Evolutionary conservation across 2,797 vertebrate genomes (phyloP).

Genomic region (Oophaga sylvatica): DNA sequence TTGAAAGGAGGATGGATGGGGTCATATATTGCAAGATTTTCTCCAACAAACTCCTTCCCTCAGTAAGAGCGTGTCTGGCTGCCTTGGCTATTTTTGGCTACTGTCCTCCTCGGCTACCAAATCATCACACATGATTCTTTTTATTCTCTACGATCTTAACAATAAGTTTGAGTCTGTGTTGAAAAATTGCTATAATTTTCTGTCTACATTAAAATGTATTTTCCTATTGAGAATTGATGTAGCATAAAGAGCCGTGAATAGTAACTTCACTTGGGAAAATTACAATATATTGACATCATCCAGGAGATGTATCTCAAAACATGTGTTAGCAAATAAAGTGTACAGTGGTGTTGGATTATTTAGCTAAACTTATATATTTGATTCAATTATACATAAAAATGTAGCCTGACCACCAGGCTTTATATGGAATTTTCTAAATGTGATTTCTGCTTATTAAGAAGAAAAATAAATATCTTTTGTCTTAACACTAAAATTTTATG

Average conservation of each 20-base stretch:
- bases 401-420: neutral
- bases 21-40: no score
- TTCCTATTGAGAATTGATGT: conserved; percentile 43
- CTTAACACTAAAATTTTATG: no score
- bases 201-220: conserved; percentile 48
- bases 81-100: no score
- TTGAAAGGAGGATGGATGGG: no score
- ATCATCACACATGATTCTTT: neutral
- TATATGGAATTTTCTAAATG: neutral
- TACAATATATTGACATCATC: conserved; percentile 36
- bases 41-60: no score
- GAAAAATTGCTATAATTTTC: conserved; percentile 49
- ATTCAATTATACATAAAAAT: neutral
- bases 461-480: no score
- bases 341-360: neutral
- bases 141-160: neutral
- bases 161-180: conserved; percentile 39
- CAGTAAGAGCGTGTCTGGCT: no score
- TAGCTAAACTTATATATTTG: neutral
- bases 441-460: neutral
- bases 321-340: neutral
- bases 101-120: no score
- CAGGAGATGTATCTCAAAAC: conserved; percentile 9
- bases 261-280: conserved; percentile 36
- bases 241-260: neutral